These are phyloP conservation scores for Condylura cristata DNA, from an alignment of 2,113 vertebrate species.

Conservation along the genomic window DNA sequence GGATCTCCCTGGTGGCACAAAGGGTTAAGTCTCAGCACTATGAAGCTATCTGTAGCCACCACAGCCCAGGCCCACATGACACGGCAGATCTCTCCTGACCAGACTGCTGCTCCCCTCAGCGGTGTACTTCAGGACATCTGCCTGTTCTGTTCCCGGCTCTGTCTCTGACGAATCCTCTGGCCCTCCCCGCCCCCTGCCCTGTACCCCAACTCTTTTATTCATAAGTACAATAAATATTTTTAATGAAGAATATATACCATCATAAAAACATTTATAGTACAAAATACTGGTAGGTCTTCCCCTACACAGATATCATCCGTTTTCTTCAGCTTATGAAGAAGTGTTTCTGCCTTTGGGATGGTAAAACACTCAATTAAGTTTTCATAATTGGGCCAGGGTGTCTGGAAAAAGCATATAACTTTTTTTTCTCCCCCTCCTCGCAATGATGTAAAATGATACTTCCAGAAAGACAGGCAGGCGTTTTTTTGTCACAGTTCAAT, in stretches of 20 bases:
- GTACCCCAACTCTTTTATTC: too few species aligned
- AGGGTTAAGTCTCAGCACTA: too few species aligned
- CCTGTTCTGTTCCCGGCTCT: too few species aligned
- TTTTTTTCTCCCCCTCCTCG: neutral
- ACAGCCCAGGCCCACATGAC: too few species aligned
- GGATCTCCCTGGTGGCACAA: too few species aligned
- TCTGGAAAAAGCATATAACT: neutral
- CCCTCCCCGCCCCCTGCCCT: too few species aligned
- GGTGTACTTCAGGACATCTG: too few species aligned
- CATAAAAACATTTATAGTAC: neutral
- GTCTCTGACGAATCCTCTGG: too few species aligned
- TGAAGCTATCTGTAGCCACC: too few species aligned
- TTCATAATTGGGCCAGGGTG: neutral
- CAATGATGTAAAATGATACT: conserved; percentile 25
- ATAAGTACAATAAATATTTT: too few species aligned
- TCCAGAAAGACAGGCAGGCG: neutral
- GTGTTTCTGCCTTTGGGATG: neutral
- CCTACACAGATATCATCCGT: neutral
- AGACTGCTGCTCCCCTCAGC: too few species aligned
- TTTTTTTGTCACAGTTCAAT: neutral
- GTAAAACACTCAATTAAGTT: conserved; percentile 8
- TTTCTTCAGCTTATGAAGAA: neutral
- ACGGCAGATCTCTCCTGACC: too few species aligned
- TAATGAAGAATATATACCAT: neutral
- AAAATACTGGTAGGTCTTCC: neutral